Evolutionary conservation across 2,888 invertebrate species (phyloP), one percentile per base, ranked within the genome.

Genomic region (Protophormia terraenovae): DNA sequence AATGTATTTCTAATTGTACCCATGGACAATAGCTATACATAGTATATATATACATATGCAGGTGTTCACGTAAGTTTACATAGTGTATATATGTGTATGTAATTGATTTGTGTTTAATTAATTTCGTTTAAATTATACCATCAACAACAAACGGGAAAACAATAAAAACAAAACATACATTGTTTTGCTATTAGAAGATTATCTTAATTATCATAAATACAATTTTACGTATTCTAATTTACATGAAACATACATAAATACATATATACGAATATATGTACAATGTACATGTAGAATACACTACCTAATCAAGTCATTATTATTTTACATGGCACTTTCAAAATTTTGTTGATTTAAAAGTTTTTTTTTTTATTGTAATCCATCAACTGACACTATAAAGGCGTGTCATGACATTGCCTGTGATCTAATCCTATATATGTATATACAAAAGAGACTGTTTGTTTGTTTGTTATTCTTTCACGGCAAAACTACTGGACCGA

Each of bases 51-150:
- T 29, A 5, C 55, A 8, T 8, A 16, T 19, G 22, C 38, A 12
- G 41, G 27, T 16, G 5, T 53, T 0, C 14, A 35, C 45, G 29
- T 62, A n/a, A n/a, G n/a, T n/a, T n/a, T n/a, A n/a, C n/a, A n/a
- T n/a, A n/a, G n/a, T n/a, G n/a, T n/a, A n/a, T n/a, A n/a, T n/a
- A n/a, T 2, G 16, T 58, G 12, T 41, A 10, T 55, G 45, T 22
- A 24, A 50, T 55, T 50, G 75, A 76, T 53, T 79, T 85, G 71
- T 79, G 75, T 82, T 85, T 82, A 85, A 85, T 85, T 85, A 85
- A 82, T 85, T 82, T 82, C 58, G 47, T 66, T 71, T 47, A 58
- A 85, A 78, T 69, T 69, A 58, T 71, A 62, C 58, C 78, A 82
- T 73, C 69, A 78, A 64, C 47, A 78, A 53, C 60, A 19, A 45